Evolutionary conservation across 2,797 vertebrate species (phyloP), one percentile per base, ranked within the genome.

Genomic region (Sebastes baramenuke): DNA sequence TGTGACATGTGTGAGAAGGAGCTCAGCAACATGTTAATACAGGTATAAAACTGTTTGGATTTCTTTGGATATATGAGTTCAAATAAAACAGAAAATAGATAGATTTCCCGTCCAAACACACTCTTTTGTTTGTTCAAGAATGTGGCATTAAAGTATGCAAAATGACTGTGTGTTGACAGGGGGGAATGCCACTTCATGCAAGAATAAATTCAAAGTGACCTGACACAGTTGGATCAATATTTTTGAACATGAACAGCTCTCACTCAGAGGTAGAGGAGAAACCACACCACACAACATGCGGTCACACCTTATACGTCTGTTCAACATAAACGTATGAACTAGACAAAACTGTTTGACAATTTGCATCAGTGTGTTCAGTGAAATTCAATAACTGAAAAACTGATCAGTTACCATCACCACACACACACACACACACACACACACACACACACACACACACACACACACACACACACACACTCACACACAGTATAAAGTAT

Each of bases 391-490:
- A 52, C 49, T n/a, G 18, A 20, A 49, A 49, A 49, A 49, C 18
- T 49, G 46, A 49, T 49, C 46, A 49, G 46, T 49, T 20, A 20
- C 18, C 16, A 49, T 9, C 46, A 49, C 46, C 20, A 67, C 18
- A 70, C 60, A 76, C 72, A 76, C 27, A 66, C 69, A 68, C 25
- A 58, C 34, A 79, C 32, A 5, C 12, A 4, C 14, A 18, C 22
- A 76, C 76, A 73, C 75, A 69, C 84, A 74, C 25, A 52, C 66
- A 64, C 70, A 61, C 67, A 64, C 49, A 36, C 29, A 75, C 59
- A 64, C 64, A 68, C n/a, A 73, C 18, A 80, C n/a, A 73, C 75
- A 75, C 72, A 71, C 76, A 74, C 85, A 77, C 72, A 71, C 73
- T 25, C 68, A 77, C 36, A 68, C 68, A 65, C 65, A 65, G 61